These are phyloP conservation scores for Drosophila yooni DNA, from an alignment of 2,888 invertebrate species.

Conservation along the genomic window DNA sequence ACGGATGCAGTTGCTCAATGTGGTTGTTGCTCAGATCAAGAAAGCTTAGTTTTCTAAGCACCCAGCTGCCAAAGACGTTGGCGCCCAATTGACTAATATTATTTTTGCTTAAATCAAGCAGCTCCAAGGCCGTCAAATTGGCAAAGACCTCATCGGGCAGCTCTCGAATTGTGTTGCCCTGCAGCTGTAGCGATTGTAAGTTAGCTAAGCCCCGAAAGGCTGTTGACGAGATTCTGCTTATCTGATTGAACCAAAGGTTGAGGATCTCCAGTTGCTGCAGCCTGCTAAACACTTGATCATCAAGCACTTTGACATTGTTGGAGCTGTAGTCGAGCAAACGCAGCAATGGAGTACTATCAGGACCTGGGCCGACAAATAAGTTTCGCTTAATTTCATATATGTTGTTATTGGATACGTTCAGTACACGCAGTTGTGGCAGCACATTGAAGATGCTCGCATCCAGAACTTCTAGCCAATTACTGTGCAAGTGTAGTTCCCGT, in stretches of 20 bases:
- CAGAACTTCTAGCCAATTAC: slow-evolving; percentile 70
- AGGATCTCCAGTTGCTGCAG: slow-evolving; percentile 67
- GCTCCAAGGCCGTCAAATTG: slow-evolving; percentile 65
- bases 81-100: slow-evolving; percentile 58
- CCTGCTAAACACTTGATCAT: slow-evolving; percentile 62
- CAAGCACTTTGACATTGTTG: slow-evolving; percentile 72
- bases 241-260: slow-evolving; percentile 75
- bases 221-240: slow-evolving; percentile 58
- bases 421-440: slow-evolving; percentile 59
- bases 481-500: slow-evolving; percentile 68
- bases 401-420: slow-evolving; percentile 80
- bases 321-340: slow-evolving; percentile 75
- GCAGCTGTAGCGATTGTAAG: slow-evolving; percentile 70
- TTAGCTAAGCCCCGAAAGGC: slow-evolving; percentile 67
- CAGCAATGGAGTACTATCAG: slow-evolving; percentile 38
- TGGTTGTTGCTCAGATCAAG: slow-evolving; percentile 74
- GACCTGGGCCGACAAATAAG: slow-evolving; percentile 66
- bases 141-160: slow-evolving; percentile 72
- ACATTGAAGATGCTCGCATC: slow-evolving; percentile 71
- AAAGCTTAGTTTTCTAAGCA: slow-evolving; percentile 63
- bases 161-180: slow-evolving; percentile 73
- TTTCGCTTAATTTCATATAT: slow-evolving; percentile 62
- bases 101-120: slow-evolving; percentile 77
- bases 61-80: slow-evolving; percentile 65
- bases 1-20: slow-evolving; percentile 68